Conservation (phyloP, 1,140 invertebrate genomes). For the Nymphalis io region DNA sequence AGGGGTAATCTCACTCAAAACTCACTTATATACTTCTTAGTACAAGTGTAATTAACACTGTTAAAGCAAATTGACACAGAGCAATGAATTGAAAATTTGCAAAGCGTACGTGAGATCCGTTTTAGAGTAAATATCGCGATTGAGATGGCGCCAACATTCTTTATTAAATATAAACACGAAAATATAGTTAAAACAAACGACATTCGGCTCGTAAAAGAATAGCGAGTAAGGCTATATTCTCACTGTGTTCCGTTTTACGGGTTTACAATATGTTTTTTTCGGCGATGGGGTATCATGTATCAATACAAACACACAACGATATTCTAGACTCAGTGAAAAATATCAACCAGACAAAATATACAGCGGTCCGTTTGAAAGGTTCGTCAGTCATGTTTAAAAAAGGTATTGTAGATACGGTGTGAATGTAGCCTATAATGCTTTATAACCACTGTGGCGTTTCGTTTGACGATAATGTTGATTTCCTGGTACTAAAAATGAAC, state of each 20-base stretch:
- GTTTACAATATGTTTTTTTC: too few relatives aligned
- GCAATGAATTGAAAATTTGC: slow-evolving; percentile 55
- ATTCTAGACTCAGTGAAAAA: too few relatives aligned
- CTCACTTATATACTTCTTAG: neutral
- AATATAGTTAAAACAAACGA: slow-evolving; percentile 45
- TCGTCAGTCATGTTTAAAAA: too few relatives aligned
- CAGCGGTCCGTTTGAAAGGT: too few relatives aligned
- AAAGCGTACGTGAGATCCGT: slow-evolving; percentile 53
- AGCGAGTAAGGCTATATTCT: too few relatives aligned
- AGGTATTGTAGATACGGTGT: too few relatives aligned
- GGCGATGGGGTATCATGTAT: too few relatives aligned
- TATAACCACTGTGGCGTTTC: slow-evolving; percentile 55
- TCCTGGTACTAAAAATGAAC: slow-evolving; percentile 71
- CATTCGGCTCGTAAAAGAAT: slow-evolving; percentile 40
- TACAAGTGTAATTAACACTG: slow-evolving; percentile 37
- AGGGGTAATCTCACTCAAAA: too few relatives aligned
- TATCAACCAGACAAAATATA: too few relatives aligned
- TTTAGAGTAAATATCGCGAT: slow-evolving; percentile 50
- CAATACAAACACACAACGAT: too few relatives aligned
- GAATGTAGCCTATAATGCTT: too few relatives aligned
- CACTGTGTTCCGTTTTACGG: too few relatives aligned
- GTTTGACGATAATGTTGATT: slow-evolving; percentile 61
- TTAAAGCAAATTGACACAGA: slow-evolving; percentile 52
- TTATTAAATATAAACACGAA: slow-evolving; percentile 42
- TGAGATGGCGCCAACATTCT: slow-evolving; percentile 63